Conservation (phyloP, 1,140 invertebrate species). For the Eumeta japonica region DNA sequence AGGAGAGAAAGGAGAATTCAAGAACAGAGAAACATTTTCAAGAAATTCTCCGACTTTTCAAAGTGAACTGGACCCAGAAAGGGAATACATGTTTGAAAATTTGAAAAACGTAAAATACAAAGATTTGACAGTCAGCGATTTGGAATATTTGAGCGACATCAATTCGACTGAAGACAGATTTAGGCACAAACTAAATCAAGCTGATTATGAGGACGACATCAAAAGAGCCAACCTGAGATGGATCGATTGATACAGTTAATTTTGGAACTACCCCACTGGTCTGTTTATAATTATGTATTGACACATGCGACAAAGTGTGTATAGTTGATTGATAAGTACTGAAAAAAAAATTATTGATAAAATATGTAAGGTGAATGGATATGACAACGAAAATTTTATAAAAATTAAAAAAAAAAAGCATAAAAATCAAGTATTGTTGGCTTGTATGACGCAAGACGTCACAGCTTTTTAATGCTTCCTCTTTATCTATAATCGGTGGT, state of each 20-base stretch:
- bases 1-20: too few relatives aligned
- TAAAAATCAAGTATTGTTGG: too few relatives aligned
- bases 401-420: background rate
- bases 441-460: too few relatives aligned
- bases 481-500: too few relatives aligned
- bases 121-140: constrained; percentile 26
- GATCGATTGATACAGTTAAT: constrained; percentile 30
- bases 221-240: constrained; percentile 29
- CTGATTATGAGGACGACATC: constrained; percentile 32
- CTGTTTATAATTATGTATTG: background rate
- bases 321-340: constrained; percentile 2
- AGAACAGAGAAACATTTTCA: too few relatives aligned
- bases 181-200: constrained; percentile 29
- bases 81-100: constrained; percentile 17
- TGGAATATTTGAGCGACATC: constrained; percentile 29
- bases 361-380: too few relatives aligned
- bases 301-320: too few relatives aligned
- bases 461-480: too few relatives aligned
- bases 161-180: constrained; percentile 36
- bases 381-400: background rate
- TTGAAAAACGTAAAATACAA: constrained; percentile 37
- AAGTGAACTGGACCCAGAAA: constrained; percentile 6
- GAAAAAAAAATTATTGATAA: background rate
- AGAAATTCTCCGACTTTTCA: constrained; percentile 3
- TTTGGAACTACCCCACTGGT: background rate